These are phyloP conservation scores for Pentalonia nigronervosa DNA, from an alignment of 1,140 invertebrate species.

Conservation along the genomic window DNA sequence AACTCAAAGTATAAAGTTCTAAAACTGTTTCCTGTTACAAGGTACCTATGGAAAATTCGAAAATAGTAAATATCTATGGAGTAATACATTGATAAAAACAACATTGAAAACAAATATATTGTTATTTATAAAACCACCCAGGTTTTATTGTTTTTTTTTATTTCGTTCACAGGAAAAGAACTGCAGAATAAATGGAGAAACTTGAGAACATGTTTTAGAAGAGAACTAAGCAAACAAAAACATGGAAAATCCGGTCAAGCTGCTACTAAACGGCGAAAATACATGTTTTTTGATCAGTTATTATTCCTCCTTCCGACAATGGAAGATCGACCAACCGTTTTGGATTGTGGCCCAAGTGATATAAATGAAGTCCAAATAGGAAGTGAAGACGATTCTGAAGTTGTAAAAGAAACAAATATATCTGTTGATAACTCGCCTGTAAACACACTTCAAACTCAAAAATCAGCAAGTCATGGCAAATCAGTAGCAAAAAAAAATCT, in stretches of 20 bases:
- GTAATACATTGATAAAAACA: slow-evolving; percentile 7
- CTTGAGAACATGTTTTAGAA: not conserved
- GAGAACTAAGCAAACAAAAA: slow-evolving; percentile 22
- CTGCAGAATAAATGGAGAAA: slow-evolving; percentile 30
- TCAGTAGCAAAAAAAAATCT: not conserved
- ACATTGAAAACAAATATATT: not conserved
- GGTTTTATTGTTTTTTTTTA: not conserved
- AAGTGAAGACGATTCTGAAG: not conserved
- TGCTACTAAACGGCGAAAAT: slow-evolving; percentile 20
- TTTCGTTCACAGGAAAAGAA: not conserved
- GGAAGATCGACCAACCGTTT: not conserved
- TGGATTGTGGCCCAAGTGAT: too few species aligned
- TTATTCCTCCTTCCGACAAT: slow-evolving; percentile 15
- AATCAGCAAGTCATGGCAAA: not conserved
- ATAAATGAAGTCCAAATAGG: too few species aligned
- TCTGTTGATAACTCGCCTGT: not conserved
- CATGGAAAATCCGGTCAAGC: slow-evolving; percentile 7
- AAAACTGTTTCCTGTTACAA: slow-evolving; percentile 60
- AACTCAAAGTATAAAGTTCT: slow-evolving; percentile 59
- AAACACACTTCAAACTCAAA: slow-evolving; percentile 20
- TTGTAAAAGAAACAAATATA: not conserved
- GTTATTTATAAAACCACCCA: not conserved
- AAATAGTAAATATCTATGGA: not conserved
- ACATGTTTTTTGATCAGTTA: slow-evolving; percentile 15
- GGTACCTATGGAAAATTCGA: slow-evolving; percentile 59